Evolutionary conservation across 2,888 invertebrate species (phyloP), one percentile per base, ranked within the genome.

Genomic region (Drosophila subquinaria): DNA sequence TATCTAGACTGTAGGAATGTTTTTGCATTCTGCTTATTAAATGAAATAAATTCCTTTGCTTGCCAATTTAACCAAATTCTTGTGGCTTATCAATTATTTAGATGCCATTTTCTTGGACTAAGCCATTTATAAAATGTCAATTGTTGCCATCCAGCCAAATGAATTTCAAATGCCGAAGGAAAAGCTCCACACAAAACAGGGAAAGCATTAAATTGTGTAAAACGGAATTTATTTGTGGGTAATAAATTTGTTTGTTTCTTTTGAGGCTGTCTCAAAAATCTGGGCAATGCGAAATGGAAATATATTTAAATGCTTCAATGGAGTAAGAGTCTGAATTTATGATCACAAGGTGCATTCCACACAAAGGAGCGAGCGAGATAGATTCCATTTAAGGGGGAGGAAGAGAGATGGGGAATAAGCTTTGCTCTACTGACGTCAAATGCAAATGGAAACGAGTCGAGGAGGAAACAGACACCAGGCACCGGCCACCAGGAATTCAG

Each of bases 151-250:
- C 35, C 23, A 11, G 17, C 30, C 48, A 69, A 65, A 69, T 76
- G 61, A 64, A 79, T 79, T 60, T 47, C n/a, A 40, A 60, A 65
- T 42, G 68, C 52, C 53, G 60, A 11, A 6, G 33, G n/a, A 30
- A 63, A 50, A 40, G 6, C 60, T 38, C 17, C 33, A 56, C 20
- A 35, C 36, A 57, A 10, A 23, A 23, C 20, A 35, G 11, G 9
- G 9, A 36, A 20, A 45, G 35, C n/a, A 36, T 35, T 45, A 36
- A 64, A 70, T 52, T 69, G 40, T 67, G 47, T 65, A 69, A 57
- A 69, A 69, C 53, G 8, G 38, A 81, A 84, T 88, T 88, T 85
- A 79, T 88, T 74, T 81, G 63, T 59, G 68, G 48, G 74, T 48
- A 60, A 87, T 83, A 82, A 83, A 87, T 89, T 73, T 69, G 57